Evolutionary conservation across 37 sponge, comb jelly and placozoan species (phyloP).

Genomic region (Aplysina aerophoba): DNA sequence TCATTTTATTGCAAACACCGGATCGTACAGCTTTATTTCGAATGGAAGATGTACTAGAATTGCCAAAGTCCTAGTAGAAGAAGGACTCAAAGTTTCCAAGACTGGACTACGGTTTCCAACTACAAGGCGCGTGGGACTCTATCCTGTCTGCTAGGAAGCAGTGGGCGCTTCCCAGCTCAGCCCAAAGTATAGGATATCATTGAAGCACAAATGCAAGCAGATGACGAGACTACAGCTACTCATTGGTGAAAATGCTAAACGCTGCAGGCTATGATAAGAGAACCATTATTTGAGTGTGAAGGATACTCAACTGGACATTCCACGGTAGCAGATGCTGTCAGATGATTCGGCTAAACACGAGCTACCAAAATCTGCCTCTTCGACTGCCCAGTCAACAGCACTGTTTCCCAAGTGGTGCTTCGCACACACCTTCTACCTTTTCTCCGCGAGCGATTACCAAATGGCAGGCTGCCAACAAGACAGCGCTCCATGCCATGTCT

Average conservation of each 20-base stretch:
- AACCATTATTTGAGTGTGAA: conserved; percentile 5
- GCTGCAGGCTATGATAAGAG: not conserved
- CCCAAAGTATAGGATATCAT: not conserved
- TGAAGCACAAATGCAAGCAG: conserved; percentile 34
- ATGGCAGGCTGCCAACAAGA: too few relatives aligned
- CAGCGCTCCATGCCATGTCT: too few relatives aligned
- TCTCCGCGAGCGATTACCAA: too few relatives aligned
- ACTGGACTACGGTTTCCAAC: not conserved
- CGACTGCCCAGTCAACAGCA: too few relatives aligned
- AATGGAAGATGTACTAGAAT: not conserved
- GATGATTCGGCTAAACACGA: not conserved
- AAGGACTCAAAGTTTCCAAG: not conserved
- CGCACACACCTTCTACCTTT: too few relatives aligned
- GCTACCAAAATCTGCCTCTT: too few relatives aligned
- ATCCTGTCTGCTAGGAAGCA: not conserved
- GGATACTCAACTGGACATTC: conserved; percentile 42
- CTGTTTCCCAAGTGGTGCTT: too few relatives aligned
- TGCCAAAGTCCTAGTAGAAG: not conserved
- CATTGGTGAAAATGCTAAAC: not conserved
- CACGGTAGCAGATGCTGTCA: conserved; percentile 39
- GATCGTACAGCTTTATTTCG: too few relatives aligned
- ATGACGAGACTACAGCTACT: conserved; percentile 38
- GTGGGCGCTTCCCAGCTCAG: not conserved
- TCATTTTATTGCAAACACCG: too few relatives aligned
- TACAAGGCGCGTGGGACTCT: not conserved